Evolutionary conservation across 2,113 vertebrate species (phyloP).

Genomic region (Empidonax traillii): DNA sequence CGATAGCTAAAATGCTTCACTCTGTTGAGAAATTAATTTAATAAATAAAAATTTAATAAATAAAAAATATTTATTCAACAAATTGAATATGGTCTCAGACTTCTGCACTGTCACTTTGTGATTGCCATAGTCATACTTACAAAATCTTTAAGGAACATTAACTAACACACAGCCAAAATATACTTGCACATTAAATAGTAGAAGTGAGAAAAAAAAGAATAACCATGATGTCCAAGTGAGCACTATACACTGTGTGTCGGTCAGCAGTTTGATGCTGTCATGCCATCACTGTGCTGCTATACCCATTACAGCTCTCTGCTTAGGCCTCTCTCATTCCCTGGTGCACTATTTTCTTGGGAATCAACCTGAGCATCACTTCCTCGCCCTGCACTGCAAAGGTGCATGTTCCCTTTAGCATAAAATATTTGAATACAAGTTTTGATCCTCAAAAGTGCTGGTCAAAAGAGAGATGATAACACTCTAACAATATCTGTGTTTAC

Average conservation of each 20-base stretch:
- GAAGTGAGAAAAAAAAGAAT: neutral
- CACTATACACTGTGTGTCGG: neutral
- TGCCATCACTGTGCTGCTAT: fast-evolving
- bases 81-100: neutral
- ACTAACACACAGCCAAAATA: neutral
- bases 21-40: neutral
- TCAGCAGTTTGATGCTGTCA: neutral
- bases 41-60: neutral
- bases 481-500: neutral
- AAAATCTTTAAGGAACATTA: neutral
- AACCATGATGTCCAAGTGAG: neutral
- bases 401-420: neutral
- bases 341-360: neutral
- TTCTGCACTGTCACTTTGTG: neutral
- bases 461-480: neutral
- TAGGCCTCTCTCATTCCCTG: neutral
- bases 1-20: neutral
- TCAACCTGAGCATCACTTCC: neutral
- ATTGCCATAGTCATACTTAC: neutral
- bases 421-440: neutral
- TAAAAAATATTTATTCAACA: neutral
- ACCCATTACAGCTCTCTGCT: neutral
- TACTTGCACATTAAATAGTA: neutral
- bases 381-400: neutral
- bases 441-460: neutral